Evolutionary conservation across 2,797 vertebrate species (phyloP).

Genomic region (Sandelia bainsii): DNA sequence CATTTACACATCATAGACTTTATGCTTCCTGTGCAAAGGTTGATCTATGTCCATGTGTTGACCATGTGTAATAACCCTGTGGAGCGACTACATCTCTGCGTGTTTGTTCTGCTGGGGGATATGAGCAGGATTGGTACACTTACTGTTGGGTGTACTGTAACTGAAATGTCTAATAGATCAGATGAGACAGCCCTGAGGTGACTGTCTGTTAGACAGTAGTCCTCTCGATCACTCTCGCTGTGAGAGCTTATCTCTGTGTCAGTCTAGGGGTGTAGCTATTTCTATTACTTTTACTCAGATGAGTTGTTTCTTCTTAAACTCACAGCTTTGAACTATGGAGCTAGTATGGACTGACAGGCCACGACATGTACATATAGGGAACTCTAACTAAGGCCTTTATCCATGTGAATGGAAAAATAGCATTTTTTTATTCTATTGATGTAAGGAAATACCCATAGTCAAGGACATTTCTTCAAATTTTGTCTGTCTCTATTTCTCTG

Average conservation of each 20-base stretch:
- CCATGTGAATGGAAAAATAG: constrained; percentile 49
- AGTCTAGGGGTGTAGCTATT: constrained; percentile 53
- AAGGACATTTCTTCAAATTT: constrained; percentile 57
- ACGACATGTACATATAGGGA: constrained; percentile 53
- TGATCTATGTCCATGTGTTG: constrained; percentile 58
- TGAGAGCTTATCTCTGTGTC: constrained; percentile 65
- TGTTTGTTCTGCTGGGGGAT: constrained; percentile 62
- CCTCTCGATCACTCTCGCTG: constrained; percentile 40
- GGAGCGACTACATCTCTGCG: constrained; percentile 63
- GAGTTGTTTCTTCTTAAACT: constrained; percentile 50
- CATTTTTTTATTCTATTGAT: constrained; percentile 21
- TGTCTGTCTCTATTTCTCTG: constrained; percentile 34
- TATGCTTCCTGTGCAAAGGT: constrained; percentile 51
- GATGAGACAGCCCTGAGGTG: constrained; percentile 70
- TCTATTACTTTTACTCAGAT: constrained; percentile 35
- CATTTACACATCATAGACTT: constrained; percentile 40
- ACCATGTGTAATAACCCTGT: constrained; percentile 65
- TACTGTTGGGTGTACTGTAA: constrained; percentile 42
- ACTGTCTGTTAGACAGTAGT: constrained; percentile 62
- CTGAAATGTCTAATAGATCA: constrained; percentile 69
- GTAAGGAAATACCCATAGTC: constrained; percentile 50
- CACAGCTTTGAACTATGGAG: constrained; percentile 60
- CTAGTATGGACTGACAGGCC: constrained; percentile 23
- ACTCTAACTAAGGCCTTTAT: constrained; percentile 58
- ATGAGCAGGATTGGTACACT: constrained; percentile 23